Evolutionary conservation across 2,888 invertebrate species (phyloP), one percentile per base, ranked within the genome.

Genomic region (Ganaspis brasiliensis): DNA sequence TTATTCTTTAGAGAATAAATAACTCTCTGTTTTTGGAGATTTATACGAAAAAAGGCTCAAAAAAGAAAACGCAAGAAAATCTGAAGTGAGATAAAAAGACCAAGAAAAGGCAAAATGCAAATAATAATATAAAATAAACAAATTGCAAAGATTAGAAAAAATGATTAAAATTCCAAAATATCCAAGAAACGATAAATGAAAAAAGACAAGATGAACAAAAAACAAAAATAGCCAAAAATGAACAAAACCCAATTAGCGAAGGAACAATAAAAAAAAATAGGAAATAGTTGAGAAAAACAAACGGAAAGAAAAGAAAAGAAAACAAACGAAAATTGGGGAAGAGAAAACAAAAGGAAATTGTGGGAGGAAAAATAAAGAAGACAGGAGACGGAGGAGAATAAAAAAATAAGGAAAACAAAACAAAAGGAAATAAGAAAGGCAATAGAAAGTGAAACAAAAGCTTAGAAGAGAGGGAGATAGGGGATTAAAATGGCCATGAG

Each of bases 291-390:
- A 45, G 45, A n/a, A 16, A 49, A 49, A n/a, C 3, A 2, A n/a
- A 3, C 2, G 49, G 16, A 16, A n/a, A 49, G n/a, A n/a, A n/a
- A 49, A 49, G 6, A n/a, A 49, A 49, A n/a, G 16, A 49, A 6
- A 6, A 49, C 6, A 14, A 49, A 49, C 59, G 21, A 77, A 63
- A 77, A 67, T 56, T 73, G 74, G 76, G 61, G 24, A 63, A 76
- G 74, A 73, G 61, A 79, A 45, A 72, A 78, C 56, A 67, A 74
- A 59, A 74, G 72, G 73, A 76, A 72, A 74, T 73, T 75, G 74
- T 73, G 74, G 76, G 77, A 79, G 78, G 80, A 78, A 74, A 79
- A 72, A 31, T 31, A 31, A 31, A 6, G 6, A 31, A 31, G 31
- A n/a, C n/a, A n/a, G n/a, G n/a, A n/a, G n/a, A n/a, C n/a, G n/a